These are phyloP conservation scores for Atta colombica DNA, from an alignment of 1,140 invertebrate species.

Conservation along the genomic window DNA sequence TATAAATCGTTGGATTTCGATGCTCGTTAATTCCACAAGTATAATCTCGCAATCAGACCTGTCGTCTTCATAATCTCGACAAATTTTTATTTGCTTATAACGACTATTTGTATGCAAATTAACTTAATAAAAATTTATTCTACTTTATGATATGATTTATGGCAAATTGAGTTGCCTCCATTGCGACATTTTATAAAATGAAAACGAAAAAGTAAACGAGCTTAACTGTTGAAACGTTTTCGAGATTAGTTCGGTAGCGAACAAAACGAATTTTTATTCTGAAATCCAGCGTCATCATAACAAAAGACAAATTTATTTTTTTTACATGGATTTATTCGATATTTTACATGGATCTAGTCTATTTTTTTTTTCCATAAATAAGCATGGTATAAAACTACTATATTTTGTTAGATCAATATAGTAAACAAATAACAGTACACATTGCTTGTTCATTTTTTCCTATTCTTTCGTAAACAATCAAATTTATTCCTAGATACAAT, in stretches of 20 bases:
- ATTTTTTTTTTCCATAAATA: not conserved
- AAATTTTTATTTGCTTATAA: constrained; percentile 20
- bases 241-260: not conserved
- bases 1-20: constrained; percentile 49
- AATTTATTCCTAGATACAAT: constrained; percentile 31
- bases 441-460: constrained; percentile 18
- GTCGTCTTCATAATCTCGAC: not conserved
- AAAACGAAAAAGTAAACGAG: not conserved
- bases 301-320: not conserved
- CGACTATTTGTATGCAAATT: constrained; percentile 14
- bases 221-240: constrained; percentile 41
- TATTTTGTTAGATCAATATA: not conserved
- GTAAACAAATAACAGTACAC: constrained; percentile 7
- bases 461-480: not conserved
- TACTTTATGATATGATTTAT: not conserved
- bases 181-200: constrained; percentile 19
- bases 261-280: not conserved
- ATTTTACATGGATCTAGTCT: not conserved
- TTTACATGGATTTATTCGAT: not conserved
- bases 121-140: constrained; percentile 11
- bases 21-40: constrained; percentile 24
- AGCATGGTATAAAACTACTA: not conserved
- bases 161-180: not conserved
- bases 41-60: constrained; percentile 5
- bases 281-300: not conserved